Evolutionary conservation across 2,113 vertebrate genomes (phyloP).

Genomic region (Enhydra lutris): DNA sequence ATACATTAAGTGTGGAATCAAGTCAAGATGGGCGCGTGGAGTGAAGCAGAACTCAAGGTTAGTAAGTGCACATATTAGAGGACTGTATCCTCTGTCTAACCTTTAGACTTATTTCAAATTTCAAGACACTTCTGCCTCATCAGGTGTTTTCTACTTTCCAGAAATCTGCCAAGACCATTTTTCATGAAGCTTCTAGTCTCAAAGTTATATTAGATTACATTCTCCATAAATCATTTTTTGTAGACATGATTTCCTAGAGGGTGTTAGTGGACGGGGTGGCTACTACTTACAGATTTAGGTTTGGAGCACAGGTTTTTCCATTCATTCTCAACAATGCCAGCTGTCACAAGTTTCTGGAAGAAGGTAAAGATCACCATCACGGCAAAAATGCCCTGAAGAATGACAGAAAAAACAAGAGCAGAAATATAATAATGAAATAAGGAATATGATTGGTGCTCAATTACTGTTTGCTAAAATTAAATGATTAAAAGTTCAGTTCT

Average conservation of each 20-base stretch:
- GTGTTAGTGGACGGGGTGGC: too few species aligned
- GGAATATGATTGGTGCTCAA: not conserved
- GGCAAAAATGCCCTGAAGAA: conserved; percentile 60
- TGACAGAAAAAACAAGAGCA: not conserved
- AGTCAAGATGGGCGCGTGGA: not conserved
- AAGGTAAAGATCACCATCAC: conserved; percentile 68
- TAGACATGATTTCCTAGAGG: not conserved
- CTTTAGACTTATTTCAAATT: not conserved
- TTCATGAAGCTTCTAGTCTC: not conserved
- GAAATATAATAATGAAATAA: not conserved
- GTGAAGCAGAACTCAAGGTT: not conserved
- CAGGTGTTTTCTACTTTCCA: not conserved
- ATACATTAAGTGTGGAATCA: not conserved
- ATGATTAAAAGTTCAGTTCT: not conserved
- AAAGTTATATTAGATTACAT: not conserved
- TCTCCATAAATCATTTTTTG: not conserved
- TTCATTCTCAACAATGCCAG: conserved; percentile 63
- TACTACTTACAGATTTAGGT: conserved; percentile 60
- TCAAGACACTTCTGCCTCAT: not conserved
- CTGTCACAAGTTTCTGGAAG: conserved; percentile 69
- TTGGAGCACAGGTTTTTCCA: conserved; percentile 70
- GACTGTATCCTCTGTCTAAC: not conserved
- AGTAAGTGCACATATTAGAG: not conserved
- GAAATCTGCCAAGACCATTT: not conserved
- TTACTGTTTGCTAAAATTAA: not conserved